Evolutionary conservation across 2,113 vertebrate species (phyloP), one percentile per base, ranked within the genome.

Genomic region (Elachura formosa): DNA sequence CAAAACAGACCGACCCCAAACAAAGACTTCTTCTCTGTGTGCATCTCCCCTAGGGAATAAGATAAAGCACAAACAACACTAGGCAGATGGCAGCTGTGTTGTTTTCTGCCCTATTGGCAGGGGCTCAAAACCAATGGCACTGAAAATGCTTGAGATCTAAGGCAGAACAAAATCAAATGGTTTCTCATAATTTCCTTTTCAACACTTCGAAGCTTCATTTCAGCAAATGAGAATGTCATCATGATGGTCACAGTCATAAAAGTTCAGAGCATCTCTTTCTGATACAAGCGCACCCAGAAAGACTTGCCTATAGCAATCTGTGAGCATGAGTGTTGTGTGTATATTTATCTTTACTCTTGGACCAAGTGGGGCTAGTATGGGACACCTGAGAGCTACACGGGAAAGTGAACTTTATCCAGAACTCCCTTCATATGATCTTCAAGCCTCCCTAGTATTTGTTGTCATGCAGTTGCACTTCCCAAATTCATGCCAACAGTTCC

Each of bases 401-500:
- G 24, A 94, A 67, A 80, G 9, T 49, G 82, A 93, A 66, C 71
- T 89, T 92, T 69, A 76, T 75, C 66, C 81, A 94, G 52, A 87
- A 43, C 69, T 80, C 40, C 19, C 48, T 83, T 88, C 12, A 49
- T 66, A 76, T 4, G 9, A 83, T 95, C 36, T 72, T 73, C 45
- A 84, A 77, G 48, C 61, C 90, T 93, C 25, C 8, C n/a, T 33
- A 76, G 33, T 61, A 73, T 82, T 83, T 95, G 66, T 87, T 93
- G 87, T 87, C 59, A 55, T 80, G 78, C n/a, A 94, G 77, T 96
- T 23, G 1, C 77, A 96, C 78, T 96, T 96, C 94, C 91, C 87
- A 91, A 77, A 91, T 77, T 86, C 82, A 52, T 93, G 87, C 89
- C 75, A 94, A 64, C 31, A 95, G 85, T 93, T 96, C 82, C 87